Evolutionary conservation across 2,797 vertebrate genomes (phyloP).

Genomic region (Arrhamphus sclerolepis): DNA sequence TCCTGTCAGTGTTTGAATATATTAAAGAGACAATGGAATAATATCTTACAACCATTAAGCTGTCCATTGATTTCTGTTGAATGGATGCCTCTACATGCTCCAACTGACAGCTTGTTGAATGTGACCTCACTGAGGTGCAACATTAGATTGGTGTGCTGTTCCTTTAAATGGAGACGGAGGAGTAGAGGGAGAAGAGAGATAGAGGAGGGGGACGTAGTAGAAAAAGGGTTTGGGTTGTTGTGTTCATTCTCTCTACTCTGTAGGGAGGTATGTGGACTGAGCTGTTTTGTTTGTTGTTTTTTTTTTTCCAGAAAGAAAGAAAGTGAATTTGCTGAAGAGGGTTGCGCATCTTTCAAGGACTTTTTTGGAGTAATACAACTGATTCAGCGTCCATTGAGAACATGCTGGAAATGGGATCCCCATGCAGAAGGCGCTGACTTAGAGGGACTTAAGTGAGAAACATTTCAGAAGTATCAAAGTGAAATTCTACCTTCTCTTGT

Average conservation of each 20-base stretch:
- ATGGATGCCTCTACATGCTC: neutral
- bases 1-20: neutral
- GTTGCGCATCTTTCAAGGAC: conserved; percentile 18
- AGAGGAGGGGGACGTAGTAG: conserved; percentile 53
- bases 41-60: neutral
- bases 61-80: neutral
- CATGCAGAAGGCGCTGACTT: conserved; percentile 38
- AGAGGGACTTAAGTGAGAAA: conserved; percentile 9
- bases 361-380: conserved; percentile 24
- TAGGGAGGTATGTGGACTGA: conserved; percentile 50
- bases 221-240: conserved; percentile 44
- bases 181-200: conserved; percentile 9
- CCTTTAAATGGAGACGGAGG: conserved; percentile 68
- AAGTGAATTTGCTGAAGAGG: conserved; percentile 10
- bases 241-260: conserved; percentile 47
- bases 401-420: conserved; percentile 35
- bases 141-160: conserved; percentile 40
- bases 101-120: conserved; percentile 19
- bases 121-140: conserved; percentile 7
- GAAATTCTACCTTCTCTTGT: conserved; percentile 2
- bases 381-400: conserved; percentile 21
- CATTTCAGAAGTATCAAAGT: neutral
- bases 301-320: conserved; percentile 36
- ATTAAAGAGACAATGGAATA: neutral
- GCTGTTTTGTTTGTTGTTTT: too few species aligned